These are phyloP conservation scores for Phaethon lepturus DNA, from an alignment of 2,113 vertebrate species.

Conservation along the genomic window DNA sequence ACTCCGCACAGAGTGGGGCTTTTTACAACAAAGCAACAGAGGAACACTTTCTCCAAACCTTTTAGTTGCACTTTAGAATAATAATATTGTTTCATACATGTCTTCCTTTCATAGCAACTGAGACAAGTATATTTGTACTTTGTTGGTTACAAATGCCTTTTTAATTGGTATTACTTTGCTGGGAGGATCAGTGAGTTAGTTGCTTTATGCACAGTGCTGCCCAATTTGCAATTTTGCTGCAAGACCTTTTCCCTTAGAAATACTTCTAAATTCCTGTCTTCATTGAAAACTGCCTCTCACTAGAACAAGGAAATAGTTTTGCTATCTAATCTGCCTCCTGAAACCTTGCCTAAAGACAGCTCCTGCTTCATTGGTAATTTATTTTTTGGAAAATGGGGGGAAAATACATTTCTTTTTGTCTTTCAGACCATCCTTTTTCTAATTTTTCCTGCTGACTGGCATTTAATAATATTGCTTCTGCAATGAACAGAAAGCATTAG, in stretches of 20 bases:
- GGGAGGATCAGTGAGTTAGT: conserved; percentile 20
- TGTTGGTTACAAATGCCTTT: neutral
- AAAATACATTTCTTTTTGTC: conserved; percentile 26
- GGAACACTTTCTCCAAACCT: neutral
- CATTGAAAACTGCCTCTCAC: conserved; percentile 54
- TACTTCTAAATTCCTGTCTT: conserved; percentile 36
- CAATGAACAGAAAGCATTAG: conserved; percentile 15
- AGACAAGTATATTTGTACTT: neutral
- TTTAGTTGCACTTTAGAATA: neutral
- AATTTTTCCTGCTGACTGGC: conserved; percentile 25
- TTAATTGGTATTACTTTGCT: conserved; percentile 53
- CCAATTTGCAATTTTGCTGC: conserved; percentile 23
- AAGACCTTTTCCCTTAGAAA: conserved; percentile 55
- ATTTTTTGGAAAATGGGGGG: conserved; percentile 13
- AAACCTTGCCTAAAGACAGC: conserved; percentile 51
- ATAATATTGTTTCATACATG: neutral
- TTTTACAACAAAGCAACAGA: neutral
- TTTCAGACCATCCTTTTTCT: conserved; percentile 18
- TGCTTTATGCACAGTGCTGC: neutral
- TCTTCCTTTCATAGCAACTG: neutral
- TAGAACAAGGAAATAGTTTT: conserved; percentile 46
- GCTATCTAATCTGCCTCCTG: conserved; percentile 34
- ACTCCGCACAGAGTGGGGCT: neutral
- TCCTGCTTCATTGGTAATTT: conserved; percentile 32
- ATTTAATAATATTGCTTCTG: conserved; percentile 50